Evolutionary conservation across 2,888 invertebrate genomes (phyloP), one percentile per base, ranked within the genome.

Genomic region (Troglohyphantes excavatus): DNA sequence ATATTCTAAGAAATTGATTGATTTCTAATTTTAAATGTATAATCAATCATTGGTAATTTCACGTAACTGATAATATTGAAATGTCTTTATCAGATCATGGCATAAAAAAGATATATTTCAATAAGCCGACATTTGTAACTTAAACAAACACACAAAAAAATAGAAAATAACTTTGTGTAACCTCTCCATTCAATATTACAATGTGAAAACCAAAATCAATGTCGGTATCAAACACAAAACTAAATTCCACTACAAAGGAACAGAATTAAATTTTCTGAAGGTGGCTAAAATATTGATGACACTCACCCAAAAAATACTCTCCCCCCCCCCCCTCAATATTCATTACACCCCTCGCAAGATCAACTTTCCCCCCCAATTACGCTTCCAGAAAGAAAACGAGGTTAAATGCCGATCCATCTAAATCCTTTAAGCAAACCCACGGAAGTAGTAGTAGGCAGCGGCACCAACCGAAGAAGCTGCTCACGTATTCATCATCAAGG

Each of bases 401-500:
- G 78, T 78, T 78, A 78, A 78, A 59, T 39, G n/a, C 65, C 23
- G 29, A 29, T 39, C 75, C 59, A 29, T 61, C 33, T 13, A 75
- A 61, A 75, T 67, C 46, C 53, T 29, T 67, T 67, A 67, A 67
- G 46, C 43, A 68, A 79, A 79, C 27, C 67, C 59, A 29, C 68
- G 81, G 33, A 59, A 23, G 72, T 39, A 17, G 13, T 33, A 33
- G 17, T 13, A 53, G n/a, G 53, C 53, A 46, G n/a, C n/a, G n/a
- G n/a, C n/a, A n/a, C n/a, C n/a, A n/a, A n/a, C n/a, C n/a, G n/a
- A n/a, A 33, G 29, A 46, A 29, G 23, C 19, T 53, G 67, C 79
- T 81, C 79, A 81, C 39, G 68, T 67, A 81, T 81, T 81, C 79
- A 81, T 73, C 72, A 73, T 68, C 68, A 67, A 27, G 46, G 17